phyloP scores from a whole-genome alignment of 92 coral and sea anemone species.

The Hydrozoanthus gracilis region DNA sequence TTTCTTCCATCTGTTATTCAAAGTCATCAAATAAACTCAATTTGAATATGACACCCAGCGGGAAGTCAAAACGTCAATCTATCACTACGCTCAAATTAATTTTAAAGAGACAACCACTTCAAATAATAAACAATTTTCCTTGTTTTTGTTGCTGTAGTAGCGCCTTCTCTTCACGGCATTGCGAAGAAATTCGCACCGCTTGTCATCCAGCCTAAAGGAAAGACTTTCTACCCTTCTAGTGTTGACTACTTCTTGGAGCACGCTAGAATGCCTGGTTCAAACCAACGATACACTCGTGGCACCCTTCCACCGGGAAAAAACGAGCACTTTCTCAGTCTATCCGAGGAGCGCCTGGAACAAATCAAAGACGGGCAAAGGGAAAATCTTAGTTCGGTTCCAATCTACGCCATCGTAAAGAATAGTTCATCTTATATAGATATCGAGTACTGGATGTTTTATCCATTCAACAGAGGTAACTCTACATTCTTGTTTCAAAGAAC shows the following conservation, averaged over 20 bases:
- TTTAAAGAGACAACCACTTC: too few relatives aligned
- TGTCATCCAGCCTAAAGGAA: neutral
- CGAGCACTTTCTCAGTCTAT: neutral
- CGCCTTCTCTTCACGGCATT: neutral
- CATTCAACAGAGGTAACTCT: conserved; percentile 9
- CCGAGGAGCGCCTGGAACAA: neutral
- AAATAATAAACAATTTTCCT: too few relatives aligned
- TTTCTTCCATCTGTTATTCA: too few relatives aligned
- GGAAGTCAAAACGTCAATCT: too few relatives aligned
- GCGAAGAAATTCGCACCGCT: conserved; percentile 21
- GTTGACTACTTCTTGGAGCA: neutral
- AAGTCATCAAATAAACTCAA: too few relatives aligned
- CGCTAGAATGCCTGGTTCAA: neutral
- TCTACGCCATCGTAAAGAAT: conserved; percentile 10
- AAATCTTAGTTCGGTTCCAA: conserved; percentile 10
- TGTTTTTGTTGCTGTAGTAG: too few relatives aligned
- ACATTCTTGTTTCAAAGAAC: too few relatives aligned
- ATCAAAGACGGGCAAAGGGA: neutral
- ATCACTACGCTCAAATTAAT: too few relatives aligned
- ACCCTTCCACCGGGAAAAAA: neutral
- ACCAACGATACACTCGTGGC: neutral
- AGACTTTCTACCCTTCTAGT: neutral
- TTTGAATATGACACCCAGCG: too few relatives aligned
- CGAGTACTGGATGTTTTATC: conserved; percentile 19
- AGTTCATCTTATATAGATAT: neutral